Evolutionary conservation across 1,140 invertebrate species (phyloP).

Genomic region (Nixonia krombeini): DNA sequence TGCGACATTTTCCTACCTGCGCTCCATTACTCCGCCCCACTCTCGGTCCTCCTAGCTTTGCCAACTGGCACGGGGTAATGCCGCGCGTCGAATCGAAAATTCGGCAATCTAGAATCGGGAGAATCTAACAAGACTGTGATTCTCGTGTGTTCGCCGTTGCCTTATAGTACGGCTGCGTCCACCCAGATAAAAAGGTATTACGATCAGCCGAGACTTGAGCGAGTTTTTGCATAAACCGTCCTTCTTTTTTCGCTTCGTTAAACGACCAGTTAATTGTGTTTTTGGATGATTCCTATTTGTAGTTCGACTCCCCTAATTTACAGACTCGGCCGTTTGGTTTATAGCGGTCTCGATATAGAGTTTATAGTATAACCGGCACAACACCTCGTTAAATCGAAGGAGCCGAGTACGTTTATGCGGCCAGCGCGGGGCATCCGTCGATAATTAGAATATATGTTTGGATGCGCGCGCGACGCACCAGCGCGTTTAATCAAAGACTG

Average conservation of each 20-base stretch:
- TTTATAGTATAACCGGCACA: constrained; percentile 65
- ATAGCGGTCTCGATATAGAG: constrained; percentile 59
- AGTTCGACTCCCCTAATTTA: constrained; percentile 61
- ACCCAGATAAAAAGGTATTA: too few relatives aligned
- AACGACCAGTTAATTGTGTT: constrained; percentile 66
- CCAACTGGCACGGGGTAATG: too few relatives aligned
- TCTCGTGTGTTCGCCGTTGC: too few relatives aligned
- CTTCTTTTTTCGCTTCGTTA: constrained; percentile 34
- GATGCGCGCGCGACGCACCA: too few relatives aligned
- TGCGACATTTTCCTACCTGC: neutral
- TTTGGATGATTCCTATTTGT: constrained; percentile 58
- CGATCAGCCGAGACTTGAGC: neutral
- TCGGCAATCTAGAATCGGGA: too few relatives aligned
- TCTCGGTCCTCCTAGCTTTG: too few relatives aligned
- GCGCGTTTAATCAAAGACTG: too few relatives aligned
- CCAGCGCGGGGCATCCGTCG: constrained; percentile 36
- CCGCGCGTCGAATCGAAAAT: too few relatives aligned
- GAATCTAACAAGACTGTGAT: too few relatives aligned
- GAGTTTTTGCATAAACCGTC: too few relatives aligned
- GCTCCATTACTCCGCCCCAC: too few relatives aligned
- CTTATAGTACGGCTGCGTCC: too few relatives aligned
- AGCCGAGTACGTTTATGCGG: constrained; percentile 52
- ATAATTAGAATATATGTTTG: constrained; percentile 55
- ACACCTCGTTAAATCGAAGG: constrained; percentile 66
- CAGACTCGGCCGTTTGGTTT: constrained; percentile 63